Evolutionary conservation across 1,140 invertebrate species (phyloP).

Genomic region (Bombus ignitus): DNA sequence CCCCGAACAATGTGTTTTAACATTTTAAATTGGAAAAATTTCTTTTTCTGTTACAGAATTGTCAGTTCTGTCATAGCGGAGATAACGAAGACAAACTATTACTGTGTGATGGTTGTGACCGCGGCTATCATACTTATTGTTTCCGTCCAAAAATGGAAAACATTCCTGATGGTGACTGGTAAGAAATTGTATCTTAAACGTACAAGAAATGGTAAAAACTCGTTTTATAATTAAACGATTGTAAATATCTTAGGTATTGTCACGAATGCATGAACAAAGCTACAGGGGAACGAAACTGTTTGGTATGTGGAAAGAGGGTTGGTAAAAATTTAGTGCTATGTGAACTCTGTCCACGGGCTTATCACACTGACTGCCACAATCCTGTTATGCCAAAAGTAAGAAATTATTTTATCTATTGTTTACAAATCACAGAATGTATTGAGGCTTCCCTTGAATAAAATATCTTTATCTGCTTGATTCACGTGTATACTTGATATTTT

Average conservation of each 20-base stretch:
- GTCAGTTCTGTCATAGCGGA: slow-evolving; percentile 97
- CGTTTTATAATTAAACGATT: neutral
- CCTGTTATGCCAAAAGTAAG: slow-evolving; percentile 92
- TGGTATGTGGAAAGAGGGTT: slow-evolving; percentile 92
- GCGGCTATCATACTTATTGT: slow-evolving; percentile 99
- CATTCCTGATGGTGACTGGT: slow-evolving; percentile 99
- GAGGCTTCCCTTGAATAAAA: neutral
- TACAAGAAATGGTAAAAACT: too few relatives aligned
- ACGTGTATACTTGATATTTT: slow-evolving; percentile 21
- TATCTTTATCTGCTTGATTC: neutral
- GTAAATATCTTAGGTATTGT: slow-evolving; percentile 89
- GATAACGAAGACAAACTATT: slow-evolving; percentile 98
- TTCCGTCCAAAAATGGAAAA: slow-evolving; percentile 98
- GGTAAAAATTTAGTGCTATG: slow-evolving; percentile 92
- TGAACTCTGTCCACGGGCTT: slow-evolving; percentile 94
- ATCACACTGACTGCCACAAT: slow-evolving; percentile 96
- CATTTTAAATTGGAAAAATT: slow-evolving; percentile 42
- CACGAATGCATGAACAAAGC: slow-evolving; percentile 98
- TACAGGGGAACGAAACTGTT: slow-evolving; percentile 92
- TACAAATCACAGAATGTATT: neutral
- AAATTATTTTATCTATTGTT: neutral
- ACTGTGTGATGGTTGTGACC: slow-evolving; percentile 98
- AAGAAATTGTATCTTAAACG: slow-evolving; percentile 71
- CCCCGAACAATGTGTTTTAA: neutral
- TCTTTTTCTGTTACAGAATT: slow-evolving; percentile 90